Conservation (phyloP, 2,888 invertebrate genomes). For the Lasioglossum pauxillum region DNA sequence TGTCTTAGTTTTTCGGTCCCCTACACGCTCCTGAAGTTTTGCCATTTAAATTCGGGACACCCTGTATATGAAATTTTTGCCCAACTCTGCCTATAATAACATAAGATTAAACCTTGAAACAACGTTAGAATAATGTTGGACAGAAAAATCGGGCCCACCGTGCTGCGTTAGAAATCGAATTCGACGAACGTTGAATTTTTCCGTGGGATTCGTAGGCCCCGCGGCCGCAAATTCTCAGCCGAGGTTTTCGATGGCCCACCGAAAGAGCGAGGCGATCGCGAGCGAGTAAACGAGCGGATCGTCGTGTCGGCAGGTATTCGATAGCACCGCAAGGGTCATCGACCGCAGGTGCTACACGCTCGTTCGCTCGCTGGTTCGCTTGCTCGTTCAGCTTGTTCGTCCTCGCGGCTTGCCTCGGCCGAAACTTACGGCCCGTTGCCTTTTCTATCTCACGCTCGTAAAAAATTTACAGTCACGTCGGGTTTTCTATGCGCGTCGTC, state of each 20-base stretch:
- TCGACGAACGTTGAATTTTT: not conserved
- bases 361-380: slow-evolving; percentile 58
- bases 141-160: too few species aligned
- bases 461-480: slow-evolving; percentile 62
- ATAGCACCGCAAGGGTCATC: slow-evolving; percentile 81
- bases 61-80: too few species aligned
- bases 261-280: slow-evolving; percentile 61
- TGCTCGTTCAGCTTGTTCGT: slow-evolving; percentile 56
- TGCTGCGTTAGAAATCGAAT: not conserved
- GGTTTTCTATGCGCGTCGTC: slow-evolving; percentile 43
- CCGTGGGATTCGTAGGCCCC: not conserved
- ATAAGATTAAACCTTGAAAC: too few species aligned
- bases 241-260: slow-evolving; percentile 54
- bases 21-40: too few species aligned
- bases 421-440: slow-evolving; percentile 62
- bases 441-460: slow-evolving; percentile 61
- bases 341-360: slow-evolving; percentile 83
- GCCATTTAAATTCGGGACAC: too few species aligned
- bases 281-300: slow-evolving; percentile 65
- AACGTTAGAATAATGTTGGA: too few species aligned
- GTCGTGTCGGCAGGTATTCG: slow-evolving; percentile 79
- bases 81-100: too few species aligned
- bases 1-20: too few species aligned
- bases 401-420: slow-evolving; percentile 50
- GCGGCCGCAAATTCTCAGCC: not conserved